Evolutionary conservation across 2,888 invertebrate genomes (phyloP).

Genomic region (Drosophila phalerata): DNA sequence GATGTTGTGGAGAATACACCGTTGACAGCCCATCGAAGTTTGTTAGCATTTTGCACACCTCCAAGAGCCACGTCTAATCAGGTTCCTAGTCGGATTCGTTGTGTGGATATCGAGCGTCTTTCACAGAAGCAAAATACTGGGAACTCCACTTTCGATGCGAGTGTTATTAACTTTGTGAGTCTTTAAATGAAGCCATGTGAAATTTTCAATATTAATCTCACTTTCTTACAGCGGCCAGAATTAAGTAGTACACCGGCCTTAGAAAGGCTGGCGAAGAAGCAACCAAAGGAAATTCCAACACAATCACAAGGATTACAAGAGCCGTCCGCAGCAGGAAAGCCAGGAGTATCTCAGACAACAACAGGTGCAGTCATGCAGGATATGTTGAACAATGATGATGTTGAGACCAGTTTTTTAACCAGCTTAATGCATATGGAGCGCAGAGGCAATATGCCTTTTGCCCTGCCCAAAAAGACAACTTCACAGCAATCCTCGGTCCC

Average conservation of each 20-base stretch:
- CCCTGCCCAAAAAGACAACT: background rate
- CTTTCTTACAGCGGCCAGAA: slow-evolving; percentile 36
- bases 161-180: slow-evolving; percentile 23
- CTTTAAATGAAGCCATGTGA: background rate
- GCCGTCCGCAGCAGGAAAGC: background rate
- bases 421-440: background rate
- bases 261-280: background rate
- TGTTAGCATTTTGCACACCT: background rate
- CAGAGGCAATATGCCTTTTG: background rate
- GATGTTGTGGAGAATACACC: background rate
- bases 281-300: background rate
- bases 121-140: background rate
- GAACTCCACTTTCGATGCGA: background rate
- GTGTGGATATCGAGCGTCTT: background rate
- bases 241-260: slow-evolving; percentile 40
- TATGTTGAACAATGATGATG: background rate
- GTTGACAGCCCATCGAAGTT: background rate
- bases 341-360: background rate
- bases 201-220: background rate
- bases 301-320: background rate
- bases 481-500: background rate
- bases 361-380: background rate
- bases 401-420: slow-evolving; percentile 12
- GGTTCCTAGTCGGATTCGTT: background rate
- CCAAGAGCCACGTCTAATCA: background rate